Evolutionary conservation across 2,113 vertebrate species (phyloP).

Genomic region (Seriola dumerili): DNA sequence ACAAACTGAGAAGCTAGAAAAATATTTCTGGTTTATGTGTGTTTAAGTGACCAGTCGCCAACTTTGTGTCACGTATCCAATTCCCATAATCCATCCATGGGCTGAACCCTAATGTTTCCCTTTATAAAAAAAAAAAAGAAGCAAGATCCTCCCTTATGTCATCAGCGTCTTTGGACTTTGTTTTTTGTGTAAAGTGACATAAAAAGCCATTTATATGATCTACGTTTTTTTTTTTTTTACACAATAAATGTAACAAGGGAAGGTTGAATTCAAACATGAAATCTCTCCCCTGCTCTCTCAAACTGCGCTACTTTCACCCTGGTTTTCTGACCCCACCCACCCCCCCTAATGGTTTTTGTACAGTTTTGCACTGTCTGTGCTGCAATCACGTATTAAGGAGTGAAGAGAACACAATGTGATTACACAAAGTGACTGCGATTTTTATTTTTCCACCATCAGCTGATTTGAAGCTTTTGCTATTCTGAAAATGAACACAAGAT

Average conservation of each 20-base stretch:
- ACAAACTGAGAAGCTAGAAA: too few relatives aligned
- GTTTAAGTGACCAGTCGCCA: too few relatives aligned
- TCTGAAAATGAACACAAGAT: slow-evolving; percentile 71
- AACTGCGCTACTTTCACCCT: neutral
- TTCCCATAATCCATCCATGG: too few relatives aligned
- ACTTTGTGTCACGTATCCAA: too few relatives aligned
- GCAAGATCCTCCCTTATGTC: too few relatives aligned
- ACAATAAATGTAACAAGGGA: neutral
- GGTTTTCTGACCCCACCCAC: neutral
- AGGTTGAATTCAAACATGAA: neutral
- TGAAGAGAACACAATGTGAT: slow-evolving; percentile 4
- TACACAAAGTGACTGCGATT: neutral
- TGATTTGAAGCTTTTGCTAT: slow-evolving; percentile 29
- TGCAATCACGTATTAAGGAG: neutral
- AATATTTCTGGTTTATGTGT: too few relatives aligned
- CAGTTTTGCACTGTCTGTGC: neutral
- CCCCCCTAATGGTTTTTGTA: neutral
- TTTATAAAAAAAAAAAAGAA: too few relatives aligned
- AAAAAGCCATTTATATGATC: too few relatives aligned
- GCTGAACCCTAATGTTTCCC: too few relatives aligned
- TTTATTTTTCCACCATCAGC: neutral
- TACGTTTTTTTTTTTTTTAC: too few relatives aligned
- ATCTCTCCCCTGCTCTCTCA: neutral
- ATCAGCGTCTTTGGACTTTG: too few relatives aligned
- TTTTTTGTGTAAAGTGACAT: too few relatives aligned